Base-by-base conservation (phyloP, 2,888 invertebrate species). In the Drosophila recens region DNA sequence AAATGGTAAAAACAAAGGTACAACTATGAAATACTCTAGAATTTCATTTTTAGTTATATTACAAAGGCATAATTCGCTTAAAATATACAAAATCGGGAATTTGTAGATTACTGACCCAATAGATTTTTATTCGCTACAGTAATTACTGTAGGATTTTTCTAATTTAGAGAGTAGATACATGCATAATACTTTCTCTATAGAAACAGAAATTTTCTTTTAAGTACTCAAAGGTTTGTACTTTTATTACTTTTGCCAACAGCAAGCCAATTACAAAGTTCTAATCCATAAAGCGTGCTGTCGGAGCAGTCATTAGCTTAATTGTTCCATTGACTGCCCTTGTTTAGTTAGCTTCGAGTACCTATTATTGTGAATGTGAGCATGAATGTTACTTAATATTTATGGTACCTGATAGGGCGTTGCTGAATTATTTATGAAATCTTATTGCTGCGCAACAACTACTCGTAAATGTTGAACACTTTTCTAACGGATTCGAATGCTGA, bases 361-460 rank as follows among this genome's bases (percentile, higher is more conserved):
- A 27, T 0, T 10, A 45, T 17, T 54, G 23, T 48, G 42, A 57
- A 42, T 54, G 30, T 36, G 27, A 43, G 36, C 17, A 45, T 54
- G 20, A 34, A 48, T 56, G 27, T 61, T 33, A 13, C 33, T 11
- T 53, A 11, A 36, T 20, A 59, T 63, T 73, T 58, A 54, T 65
- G 58, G 17, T 46, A 10, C 15, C 13, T n/a, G 52, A 63, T 66
- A 56, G 51, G 51, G 43, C 54, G 33, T 23, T 15, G 45, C 30
- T 58, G 13, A 63, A 40, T 43, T 46, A 64, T 61, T 74, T 65
- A 64, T 76, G 70, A 70, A 70, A 70, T 75, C 74, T 38, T 40
- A 42, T 53, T 11, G 27, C 61, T 57, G 45, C 8, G 43, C 34
- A 34, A 42, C 4, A 40, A 43, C 51, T n/a, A 54, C 23, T 36